These are phyloP conservation scores for Nicator chloris DNA, from an alignment of 2,113 vertebrate genomes.

Conservation along the genomic window DNA sequence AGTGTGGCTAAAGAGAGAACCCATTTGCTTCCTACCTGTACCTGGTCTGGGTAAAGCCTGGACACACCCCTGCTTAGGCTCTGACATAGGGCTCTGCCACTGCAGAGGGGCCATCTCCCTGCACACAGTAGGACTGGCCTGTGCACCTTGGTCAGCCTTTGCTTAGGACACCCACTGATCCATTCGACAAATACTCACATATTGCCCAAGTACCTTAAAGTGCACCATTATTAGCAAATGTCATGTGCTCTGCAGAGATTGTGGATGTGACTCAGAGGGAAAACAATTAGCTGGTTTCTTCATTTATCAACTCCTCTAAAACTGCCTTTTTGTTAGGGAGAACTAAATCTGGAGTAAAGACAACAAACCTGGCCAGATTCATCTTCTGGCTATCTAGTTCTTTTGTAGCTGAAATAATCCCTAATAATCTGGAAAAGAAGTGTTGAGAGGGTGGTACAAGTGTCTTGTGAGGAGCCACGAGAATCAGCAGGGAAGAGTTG, in stretches of 20 bases:
- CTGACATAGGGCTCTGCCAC: rapidly evolving
- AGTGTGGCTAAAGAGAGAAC: background rate
- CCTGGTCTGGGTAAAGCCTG: background rate
- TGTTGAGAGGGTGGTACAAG: background rate
- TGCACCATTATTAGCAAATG: background rate
- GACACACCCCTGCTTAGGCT: background rate
- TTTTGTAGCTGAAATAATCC: background rate
- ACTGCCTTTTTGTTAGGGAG: background rate
- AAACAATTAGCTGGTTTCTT: background rate
- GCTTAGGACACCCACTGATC: background rate
- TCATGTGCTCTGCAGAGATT: background rate
- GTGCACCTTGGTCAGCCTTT: background rate
- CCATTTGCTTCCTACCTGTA: background rate
- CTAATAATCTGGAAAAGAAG: background rate
- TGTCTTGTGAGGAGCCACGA: background rate
- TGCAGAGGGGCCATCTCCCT: background rate
- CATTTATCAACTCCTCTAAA: background rate
- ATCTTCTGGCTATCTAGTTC: background rate
- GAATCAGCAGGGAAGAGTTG: background rate
- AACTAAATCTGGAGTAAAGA: background rate
- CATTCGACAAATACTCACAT: background rate
- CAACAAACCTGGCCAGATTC: background rate
- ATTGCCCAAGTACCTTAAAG: background rate
- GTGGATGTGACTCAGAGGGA: background rate
- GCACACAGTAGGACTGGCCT: background rate